These are phyloP conservation scores for Lottia scabra DNA, from an alignment of 2,888 invertebrate genomes.

Conservation along the genomic window DNA sequence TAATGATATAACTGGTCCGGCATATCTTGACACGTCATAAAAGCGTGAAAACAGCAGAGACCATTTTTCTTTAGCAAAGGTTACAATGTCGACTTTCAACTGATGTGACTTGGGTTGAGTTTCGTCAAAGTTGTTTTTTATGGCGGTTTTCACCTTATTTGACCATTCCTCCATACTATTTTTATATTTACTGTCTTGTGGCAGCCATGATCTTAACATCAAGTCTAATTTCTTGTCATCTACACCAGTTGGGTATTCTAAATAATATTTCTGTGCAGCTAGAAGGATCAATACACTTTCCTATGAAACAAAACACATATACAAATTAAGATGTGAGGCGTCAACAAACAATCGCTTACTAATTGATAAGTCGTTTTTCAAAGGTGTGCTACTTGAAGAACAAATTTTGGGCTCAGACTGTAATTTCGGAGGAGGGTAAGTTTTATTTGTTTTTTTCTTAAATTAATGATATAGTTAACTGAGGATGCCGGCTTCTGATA, in stretches of 20 bases:
- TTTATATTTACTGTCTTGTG: constrained; percentile 33
- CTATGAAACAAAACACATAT: constrained; percentile 33
- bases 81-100: constrained; percentile 48
- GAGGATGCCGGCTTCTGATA: too few species aligned
- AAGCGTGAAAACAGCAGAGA: constrained; percentile 53
- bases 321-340: background rate
- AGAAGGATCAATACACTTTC: constrained; percentile 49
- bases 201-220: constrained; percentile 52
- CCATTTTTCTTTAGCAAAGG: constrained; percentile 56
- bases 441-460: too few species aligned
- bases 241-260: constrained; percentile 40
- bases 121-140: constrained; percentile 22
- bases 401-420: too few species aligned
- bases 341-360: too few species aligned
- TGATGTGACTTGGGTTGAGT: constrained; percentile 32
- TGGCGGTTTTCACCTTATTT: constrained; percentile 13
- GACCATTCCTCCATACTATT: constrained; percentile 8
- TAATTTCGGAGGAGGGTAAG: too few species aligned
- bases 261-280: constrained; percentile 53
- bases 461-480: too few species aligned
- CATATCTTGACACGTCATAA: constrained; percentile 50
- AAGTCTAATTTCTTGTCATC: constrained; percentile 44
- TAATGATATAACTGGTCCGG: constrained; percentile 33
- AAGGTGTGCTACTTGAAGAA: too few species aligned
- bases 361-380: too few species aligned